Evolutionary conservation across 1,140 invertebrate genomes (phyloP).

Genomic region (Agraylea sexmaculata): DNA sequence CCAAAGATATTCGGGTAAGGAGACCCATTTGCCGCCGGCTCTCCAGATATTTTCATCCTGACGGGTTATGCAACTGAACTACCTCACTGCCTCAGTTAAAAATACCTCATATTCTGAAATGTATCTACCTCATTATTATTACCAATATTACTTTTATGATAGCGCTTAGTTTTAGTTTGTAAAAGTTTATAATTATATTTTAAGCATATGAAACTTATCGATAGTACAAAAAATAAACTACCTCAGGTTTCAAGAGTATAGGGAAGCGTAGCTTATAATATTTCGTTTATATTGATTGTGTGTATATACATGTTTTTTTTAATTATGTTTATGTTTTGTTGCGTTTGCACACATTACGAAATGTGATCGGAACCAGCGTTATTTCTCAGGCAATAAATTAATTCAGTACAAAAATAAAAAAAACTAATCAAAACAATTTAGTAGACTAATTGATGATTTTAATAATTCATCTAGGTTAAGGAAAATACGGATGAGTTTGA

Average conservation of each 20-base stretch:
- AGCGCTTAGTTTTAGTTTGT: constrained; percentile 23
- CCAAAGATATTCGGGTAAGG: constrained; percentile 44
- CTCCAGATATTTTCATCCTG: constrained; percentile 25
- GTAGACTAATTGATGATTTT: too few species aligned
- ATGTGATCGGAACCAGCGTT: constrained; percentile 11
- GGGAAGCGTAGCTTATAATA: constrained; percentile 6
- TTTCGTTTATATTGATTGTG: too few species aligned
- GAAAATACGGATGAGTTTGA: constrained; percentile 14
- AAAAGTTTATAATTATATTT: constrained; percentile 23
- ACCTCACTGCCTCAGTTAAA: constrained; percentile 26
- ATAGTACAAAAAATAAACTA: constrained; percentile 41
- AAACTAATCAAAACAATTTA: constrained; percentile 15
- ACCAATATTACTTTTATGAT: too few species aligned
- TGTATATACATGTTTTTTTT: too few species aligned
- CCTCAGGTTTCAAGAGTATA: constrained; percentile 44
- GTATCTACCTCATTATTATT: constrained; percentile 37
- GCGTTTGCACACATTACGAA: too few species aligned
- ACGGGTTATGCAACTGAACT: constrained; percentile 19
- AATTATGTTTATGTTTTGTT: too few species aligned
- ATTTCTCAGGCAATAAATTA: constrained; percentile 20
- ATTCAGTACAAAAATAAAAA: constrained; percentile 18
- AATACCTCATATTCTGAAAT: constrained; percentile 32
- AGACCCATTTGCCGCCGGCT: constrained; percentile 38
- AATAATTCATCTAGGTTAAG: too few species aligned
- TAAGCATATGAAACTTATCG: constrained; percentile 24